Evolutionary conservation across 1,140 invertebrate genomes (phyloP).

Genomic region (Dendrolimus punctatus): DNA sequence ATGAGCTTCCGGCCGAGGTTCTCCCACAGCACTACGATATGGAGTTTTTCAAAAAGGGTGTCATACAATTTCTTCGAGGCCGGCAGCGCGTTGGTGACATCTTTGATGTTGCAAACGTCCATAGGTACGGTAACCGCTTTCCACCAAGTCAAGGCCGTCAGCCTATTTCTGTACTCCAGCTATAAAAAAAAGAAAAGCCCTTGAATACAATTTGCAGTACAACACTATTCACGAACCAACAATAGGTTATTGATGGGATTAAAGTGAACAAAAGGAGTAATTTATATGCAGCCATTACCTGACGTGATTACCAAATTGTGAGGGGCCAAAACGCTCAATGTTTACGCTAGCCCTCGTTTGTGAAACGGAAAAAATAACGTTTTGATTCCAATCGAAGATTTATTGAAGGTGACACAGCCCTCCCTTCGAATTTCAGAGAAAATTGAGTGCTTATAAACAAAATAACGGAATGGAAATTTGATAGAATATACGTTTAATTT

Average conservation of each 20-base stretch:
- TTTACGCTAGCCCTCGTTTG: slow-evolving; percentile 22
- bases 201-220: no score
- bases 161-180: no score
- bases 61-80: no score
- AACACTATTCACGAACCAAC: no score
- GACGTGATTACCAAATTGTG: slow-evolving; percentile 54
- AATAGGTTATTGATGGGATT: slow-evolving; percentile 27
- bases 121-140: no score
- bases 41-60: no score
- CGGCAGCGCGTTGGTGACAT: no score
- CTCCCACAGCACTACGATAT: no score
- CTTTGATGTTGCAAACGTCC: no score
- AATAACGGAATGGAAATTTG: slow-evolving; percentile 20
- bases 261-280: slow-evolving; percentile 47
- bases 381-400: slow-evolving; percentile 29
- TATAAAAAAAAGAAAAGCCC: no score
- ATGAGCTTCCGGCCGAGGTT: no score
- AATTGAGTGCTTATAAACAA: slow-evolving; percentile 20
- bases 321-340: slow-evolving; percentile 25
- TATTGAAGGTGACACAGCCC: slow-evolving; percentile 25
- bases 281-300: slow-evolving; percentile 62
- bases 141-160: no score
- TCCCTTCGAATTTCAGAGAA: slow-evolving; percentile 15
- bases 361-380: slow-evolving; percentile 30
- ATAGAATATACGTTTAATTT: slow-evolving; percentile 2